These are phyloP conservation scores for Atta cephalotes DNA, from an alignment of 1,140 invertebrate genomes.

Conservation along the genomic window DNA sequence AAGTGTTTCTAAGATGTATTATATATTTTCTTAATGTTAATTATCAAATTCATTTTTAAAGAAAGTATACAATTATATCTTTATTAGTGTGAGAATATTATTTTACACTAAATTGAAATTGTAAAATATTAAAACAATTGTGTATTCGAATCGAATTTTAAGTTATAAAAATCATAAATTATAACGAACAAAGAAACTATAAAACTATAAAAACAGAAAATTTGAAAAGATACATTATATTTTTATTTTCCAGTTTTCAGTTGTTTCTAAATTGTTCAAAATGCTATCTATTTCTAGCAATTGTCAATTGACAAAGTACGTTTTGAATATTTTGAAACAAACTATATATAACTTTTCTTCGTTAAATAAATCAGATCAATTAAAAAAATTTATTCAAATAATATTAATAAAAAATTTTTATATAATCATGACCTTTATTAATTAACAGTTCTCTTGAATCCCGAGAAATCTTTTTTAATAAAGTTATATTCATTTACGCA, in stretches of 20 bases:
- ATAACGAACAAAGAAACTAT: not conserved
- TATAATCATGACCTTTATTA: not conserved
- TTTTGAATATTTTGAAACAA: not conserved
- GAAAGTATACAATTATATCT: not conserved
- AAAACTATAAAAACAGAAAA: not conserved
- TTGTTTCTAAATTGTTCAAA: not conserved
- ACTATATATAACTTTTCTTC: not conserved
- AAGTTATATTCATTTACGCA: not conserved
- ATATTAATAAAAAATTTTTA: not conserved
- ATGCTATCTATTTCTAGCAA: not conserved
- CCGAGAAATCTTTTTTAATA: constrained; percentile 3
- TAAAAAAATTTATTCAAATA: not conserved
- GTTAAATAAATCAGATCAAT: too few relatives aligned
- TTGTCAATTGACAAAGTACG: not conserved
- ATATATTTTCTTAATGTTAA: not conserved
- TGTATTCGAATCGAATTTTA: not conserved
- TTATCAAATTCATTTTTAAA: not conserved
- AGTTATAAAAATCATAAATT: constrained; percentile 4
- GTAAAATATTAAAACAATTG: not conserved
- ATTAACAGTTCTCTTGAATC: not conserved
- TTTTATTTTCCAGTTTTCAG: not conserved
- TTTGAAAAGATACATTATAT: not conserved
- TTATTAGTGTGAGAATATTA: not conserved
- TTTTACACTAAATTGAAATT: not conserved
- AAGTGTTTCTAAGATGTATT: not conserved